phyloP scores from a whole-genome alignment of 2,888 invertebrate genomes.

The Drosophila mercatorum region DNA sequence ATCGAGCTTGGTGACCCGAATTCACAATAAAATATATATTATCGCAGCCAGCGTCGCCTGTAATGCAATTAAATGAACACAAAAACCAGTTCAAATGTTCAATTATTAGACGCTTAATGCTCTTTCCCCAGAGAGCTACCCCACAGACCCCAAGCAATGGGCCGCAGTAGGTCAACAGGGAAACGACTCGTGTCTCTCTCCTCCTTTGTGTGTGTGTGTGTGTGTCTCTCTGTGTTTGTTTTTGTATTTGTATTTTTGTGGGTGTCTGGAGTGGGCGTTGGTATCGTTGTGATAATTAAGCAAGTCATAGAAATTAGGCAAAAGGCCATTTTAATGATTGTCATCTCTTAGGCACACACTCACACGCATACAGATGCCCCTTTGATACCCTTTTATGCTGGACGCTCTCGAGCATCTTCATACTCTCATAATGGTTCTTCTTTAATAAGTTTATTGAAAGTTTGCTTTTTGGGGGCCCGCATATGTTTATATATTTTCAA shows the following conservation, averaged over 20 bases:
- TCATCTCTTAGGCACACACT: slow-evolving; percentile 56
- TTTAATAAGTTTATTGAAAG: too few relatives aligned
- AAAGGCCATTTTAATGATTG: slow-evolving; percentile 80
- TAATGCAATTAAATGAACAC: slow-evolving; percentile 71
- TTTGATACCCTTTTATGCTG: slow-evolving; percentile 62
- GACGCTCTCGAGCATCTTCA: slow-evolving; percentile 27
- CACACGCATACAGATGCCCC: slow-evolving; percentile 29
- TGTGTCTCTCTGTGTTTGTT: slow-evolving; percentile 13
- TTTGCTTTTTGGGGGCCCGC: too few relatives aligned
- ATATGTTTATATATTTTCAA: too few relatives aligned
- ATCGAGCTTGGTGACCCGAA: slow-evolving; percentile 50
- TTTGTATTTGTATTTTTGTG: slow-evolving; percentile 18
- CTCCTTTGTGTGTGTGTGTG: not conserved
- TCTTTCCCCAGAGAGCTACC: slow-evolving; percentile 36
- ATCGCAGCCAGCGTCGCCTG: slow-evolving; percentile 40
- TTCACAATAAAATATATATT: slow-evolving; percentile 48
- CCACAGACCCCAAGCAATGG: slow-evolving; percentile 5
- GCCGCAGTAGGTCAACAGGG: slow-evolving; percentile 42
- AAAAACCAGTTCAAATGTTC: slow-evolving; percentile 75
- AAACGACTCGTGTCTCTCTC: slow-evolving; percentile 23
- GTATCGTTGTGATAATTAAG: slow-evolving; percentile 75
- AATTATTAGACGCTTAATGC: slow-evolving; percentile 79
- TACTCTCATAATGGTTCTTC: too few relatives aligned
- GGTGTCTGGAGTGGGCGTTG: slow-evolving; percentile 35
- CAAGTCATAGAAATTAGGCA: slow-evolving; percentile 81